These are phyloP conservation scores for Silurus aristotelis DNA, from an alignment of 2,797 vertebrate genomes.

Conservation along the genomic window DNA sequence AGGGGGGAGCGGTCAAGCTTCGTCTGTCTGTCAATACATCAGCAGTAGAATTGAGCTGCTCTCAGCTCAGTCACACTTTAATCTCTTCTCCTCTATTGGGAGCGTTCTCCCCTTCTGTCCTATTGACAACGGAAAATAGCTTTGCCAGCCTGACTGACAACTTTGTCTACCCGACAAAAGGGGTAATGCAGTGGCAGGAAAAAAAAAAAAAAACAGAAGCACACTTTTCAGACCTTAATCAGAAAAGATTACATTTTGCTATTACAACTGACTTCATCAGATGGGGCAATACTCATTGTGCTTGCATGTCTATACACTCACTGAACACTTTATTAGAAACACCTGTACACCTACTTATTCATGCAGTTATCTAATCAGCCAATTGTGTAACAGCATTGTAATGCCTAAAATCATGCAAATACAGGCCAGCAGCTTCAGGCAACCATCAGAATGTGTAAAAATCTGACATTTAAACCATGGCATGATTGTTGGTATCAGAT, in stretches of 20 bases:
- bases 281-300: slow-evolving; percentile 61
- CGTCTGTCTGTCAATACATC: slow-evolving; percentile 76
- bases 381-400: background rate
- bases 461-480: background rate
- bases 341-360: background rate
- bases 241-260: slow-evolving; percentile 73
- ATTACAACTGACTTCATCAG: slow-evolving; percentile 71
- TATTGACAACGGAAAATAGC: slow-evolving; percentile 79
- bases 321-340: background rate
- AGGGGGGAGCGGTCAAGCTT: slow-evolving; percentile 21
- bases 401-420: background rate
- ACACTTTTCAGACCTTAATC: slow-evolving; percentile 77
- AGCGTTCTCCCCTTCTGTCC: slow-evolving; percentile 69
- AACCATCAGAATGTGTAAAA: background rate
- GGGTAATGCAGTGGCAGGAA: slow-evolving; percentile 68
- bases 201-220: slow-evolving; percentile 68
- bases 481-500: background rate
- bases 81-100: slow-evolving; percentile 77
- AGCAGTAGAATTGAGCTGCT: slow-evolving; percentile 74
- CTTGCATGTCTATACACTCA: background rate
- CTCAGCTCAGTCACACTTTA: slow-evolving; percentile 77
- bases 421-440: background rate
- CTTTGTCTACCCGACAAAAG: slow-evolving; percentile 79
- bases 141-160: slow-evolving; percentile 81
- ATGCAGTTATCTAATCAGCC: background rate